phyloP scores from a whole-genome alignment of 2,888 invertebrate species.

The Galerucella pusilla region DNA sequence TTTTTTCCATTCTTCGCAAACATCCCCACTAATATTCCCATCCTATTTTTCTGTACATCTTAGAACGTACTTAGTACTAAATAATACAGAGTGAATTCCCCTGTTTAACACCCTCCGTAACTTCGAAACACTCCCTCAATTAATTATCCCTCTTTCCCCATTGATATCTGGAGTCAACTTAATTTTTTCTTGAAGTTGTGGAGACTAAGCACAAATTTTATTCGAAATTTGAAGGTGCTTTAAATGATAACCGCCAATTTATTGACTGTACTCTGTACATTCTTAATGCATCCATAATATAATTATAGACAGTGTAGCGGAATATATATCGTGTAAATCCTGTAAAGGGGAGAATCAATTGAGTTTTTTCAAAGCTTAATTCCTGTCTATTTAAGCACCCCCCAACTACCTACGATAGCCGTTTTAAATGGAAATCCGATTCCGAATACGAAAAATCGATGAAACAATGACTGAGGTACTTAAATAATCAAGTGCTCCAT shows the following conservation, averaged over 20 bases:
- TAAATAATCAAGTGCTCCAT: constrained; percentile 34
- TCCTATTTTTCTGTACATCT: no score
- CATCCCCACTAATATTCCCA: no score
- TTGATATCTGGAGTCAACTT: no score
- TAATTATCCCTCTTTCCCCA: no score
- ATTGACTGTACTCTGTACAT: background rate
- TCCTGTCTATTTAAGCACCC: constrained; percentile 14
- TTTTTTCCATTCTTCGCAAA: no score
- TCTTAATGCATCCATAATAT: background rate
- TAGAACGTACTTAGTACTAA: no score
- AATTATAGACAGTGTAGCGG: background rate
- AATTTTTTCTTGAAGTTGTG: no score
- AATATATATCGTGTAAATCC: background rate
- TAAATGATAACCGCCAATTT: background rate
- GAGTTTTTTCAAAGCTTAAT: constrained; percentile 20
- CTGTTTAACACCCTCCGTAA: no score
- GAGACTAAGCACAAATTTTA: no score
- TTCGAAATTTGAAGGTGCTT: no score
- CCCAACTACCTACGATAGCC: constrained; percentile 9
- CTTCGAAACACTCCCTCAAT: no score
- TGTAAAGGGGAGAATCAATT: constrained; percentile 2
- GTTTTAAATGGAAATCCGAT: constrained; percentile 28
- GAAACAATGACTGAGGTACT: constrained; percentile 32
- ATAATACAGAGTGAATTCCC: no score
- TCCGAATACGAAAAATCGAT: constrained; percentile 29